These are phyloP conservation scores for Acleris holmiana DNA, from an alignment of 2,888 invertebrate species.

Conservation along the genomic window DNA sequence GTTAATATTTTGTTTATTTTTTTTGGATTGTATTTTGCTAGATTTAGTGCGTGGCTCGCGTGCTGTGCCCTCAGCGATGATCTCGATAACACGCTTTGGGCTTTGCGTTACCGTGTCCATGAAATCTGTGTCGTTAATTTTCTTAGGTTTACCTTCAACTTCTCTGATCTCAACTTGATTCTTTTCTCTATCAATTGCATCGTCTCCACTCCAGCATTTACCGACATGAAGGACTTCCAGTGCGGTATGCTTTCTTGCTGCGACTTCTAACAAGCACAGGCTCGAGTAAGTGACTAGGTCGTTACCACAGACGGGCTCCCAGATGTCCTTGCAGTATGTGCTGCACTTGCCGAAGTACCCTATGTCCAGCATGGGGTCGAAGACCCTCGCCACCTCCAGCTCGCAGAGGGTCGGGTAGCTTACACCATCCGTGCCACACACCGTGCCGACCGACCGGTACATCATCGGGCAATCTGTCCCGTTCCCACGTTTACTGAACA, in stretches of 20 bases:
- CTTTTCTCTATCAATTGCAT: too few species aligned
- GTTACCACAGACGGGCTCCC: conserved; percentile 10
- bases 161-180: too few species aligned
- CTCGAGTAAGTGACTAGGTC: conserved; percentile 1
- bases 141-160: too few species aligned
- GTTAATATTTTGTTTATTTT: too few species aligned
- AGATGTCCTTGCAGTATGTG: conserved; percentile 38
- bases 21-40: too few species aligned
- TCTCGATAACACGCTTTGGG: too few species aligned
- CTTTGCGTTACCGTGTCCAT: too few species aligned
- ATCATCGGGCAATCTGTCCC: conserved; percentile 1
- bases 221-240: conserved; percentile 2
- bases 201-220: background rate
- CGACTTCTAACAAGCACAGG: background rate
- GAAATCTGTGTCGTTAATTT: too few species aligned
- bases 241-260: background rate
- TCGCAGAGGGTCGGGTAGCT: conserved; percentile 45
- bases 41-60: too few species aligned
- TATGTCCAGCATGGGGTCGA: conserved; percentile 40
- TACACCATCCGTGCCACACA: conserved; percentile 46
- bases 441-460: conserved; percentile 17
- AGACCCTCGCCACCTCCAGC: conserved; percentile 42
- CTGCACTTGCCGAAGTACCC: conserved; percentile 36
- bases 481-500: conserved; percentile 11
- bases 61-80: too few species aligned